phyloP scores from a whole-genome alignment of 1,140 invertebrate genomes.

The Meloidogyne floridensis region DNA sequence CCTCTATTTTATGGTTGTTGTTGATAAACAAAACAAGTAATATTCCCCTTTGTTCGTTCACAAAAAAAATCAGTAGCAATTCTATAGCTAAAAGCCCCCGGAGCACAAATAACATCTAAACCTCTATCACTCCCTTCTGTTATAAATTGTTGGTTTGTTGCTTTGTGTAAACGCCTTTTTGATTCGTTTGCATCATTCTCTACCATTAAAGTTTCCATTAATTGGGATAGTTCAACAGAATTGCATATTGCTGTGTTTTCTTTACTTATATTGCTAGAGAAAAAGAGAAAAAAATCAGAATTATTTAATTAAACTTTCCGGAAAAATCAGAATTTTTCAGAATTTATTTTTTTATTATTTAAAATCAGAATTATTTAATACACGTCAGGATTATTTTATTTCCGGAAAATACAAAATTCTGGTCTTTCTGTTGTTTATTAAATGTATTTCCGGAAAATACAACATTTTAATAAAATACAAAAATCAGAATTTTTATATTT shows the following conservation, averaged over 20 bases:
- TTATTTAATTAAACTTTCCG: neutral
- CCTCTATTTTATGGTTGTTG: constrained; percentile 38
- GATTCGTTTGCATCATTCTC: constrained; percentile 58
- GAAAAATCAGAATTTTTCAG: too few species aligned
- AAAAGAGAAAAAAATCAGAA: neutral
- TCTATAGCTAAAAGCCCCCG: constrained; percentile 49
- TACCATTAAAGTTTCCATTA: constrained; percentile 51
- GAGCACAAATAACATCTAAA: constrained; percentile 57
- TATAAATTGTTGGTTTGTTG: constrained; percentile 46
- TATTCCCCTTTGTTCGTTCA: constrained; percentile 47
- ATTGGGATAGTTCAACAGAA: constrained; percentile 41
- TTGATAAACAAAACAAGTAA: constrained; percentile 58
- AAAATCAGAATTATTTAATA: too few species aligned
- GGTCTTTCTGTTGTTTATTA: too few species aligned
- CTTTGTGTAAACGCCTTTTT: constrained; percentile 52
- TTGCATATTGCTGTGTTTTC: constrained; percentile 53
- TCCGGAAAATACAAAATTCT: too few species aligned
- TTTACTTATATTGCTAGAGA: constrained; percentile 35
- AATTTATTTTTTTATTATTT: too few species aligned
- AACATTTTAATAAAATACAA: too few species aligned
- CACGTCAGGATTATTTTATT: too few species aligned
- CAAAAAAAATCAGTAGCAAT: constrained; percentile 60
- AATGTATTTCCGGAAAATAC: too few species aligned
- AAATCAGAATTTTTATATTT: too few species aligned
- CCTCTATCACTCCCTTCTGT: constrained; percentile 31